Evolutionary conservation across 2,113 vertebrate species (phyloP).

Genomic region (Phalacrocorax brasilianus): DNA sequence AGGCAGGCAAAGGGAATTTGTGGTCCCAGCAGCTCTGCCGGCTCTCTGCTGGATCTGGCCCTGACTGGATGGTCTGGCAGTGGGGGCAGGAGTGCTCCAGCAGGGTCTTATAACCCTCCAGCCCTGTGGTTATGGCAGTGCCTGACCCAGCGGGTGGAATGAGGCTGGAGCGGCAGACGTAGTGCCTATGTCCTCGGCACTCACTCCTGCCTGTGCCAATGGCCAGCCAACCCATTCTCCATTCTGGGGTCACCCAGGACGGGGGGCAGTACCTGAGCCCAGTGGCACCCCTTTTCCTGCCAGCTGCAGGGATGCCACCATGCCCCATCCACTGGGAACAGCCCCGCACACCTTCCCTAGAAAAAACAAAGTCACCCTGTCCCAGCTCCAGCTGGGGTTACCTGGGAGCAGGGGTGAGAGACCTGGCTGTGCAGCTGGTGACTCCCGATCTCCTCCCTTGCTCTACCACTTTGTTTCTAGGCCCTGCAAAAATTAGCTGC

Average conservation of each 20-base stretch:
- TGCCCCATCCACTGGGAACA: neutral
- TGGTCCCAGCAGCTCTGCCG: rapidly evolving
- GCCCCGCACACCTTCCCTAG: neutral
- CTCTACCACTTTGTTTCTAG: neutral
- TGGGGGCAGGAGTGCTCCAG: neutral
- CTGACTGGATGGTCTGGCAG: neutral
- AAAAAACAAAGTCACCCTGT: neutral
- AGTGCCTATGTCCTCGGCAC: neutral
- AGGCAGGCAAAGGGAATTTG: rapidly evolving
- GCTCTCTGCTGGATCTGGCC: neutral
- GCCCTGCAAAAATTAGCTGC: conserved; percentile 33
- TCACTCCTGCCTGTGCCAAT: neutral
- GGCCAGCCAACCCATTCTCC: neutral
- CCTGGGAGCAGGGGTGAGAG: neutral
- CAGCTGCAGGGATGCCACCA: rapidly evolving
- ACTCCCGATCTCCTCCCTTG: neutral
- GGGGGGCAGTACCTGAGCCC: neutral
- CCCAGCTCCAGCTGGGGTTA: neutral
- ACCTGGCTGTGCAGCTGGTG: rapidly evolving
- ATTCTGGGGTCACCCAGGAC: neutral
- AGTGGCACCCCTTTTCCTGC: neutral
- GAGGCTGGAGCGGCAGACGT: neutral
- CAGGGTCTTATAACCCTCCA: neutral
- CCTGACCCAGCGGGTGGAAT: neutral
- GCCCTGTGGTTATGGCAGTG: neutral